Base-by-base conservation (phyloP, 2,888 invertebrate species). In the Zygothrica quintamaculata region DNA sequence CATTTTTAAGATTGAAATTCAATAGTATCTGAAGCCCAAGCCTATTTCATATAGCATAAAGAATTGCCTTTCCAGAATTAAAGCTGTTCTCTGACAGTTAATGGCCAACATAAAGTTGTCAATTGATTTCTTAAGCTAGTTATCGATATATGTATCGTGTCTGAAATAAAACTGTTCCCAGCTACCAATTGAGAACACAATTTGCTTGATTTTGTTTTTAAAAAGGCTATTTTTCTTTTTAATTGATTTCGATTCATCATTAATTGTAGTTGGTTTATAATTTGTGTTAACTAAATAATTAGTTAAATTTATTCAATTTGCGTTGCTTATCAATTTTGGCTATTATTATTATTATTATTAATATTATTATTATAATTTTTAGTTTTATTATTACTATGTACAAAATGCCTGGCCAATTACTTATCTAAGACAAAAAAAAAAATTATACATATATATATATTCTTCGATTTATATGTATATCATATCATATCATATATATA, bases 281-380 rank as follows among this genome's bases (percentile, higher is more conserved):
- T 87, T 88, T 78, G 65, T 87, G 85, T 88, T 87, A 87, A 84
- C 86, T 88, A 88, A 77, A 75, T 77, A 69, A 74, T 82, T 76
- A 71, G 60, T 65, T 75, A 57, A n/a, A 64, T 67, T 70, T 61
- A 40, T 59, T 65, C 57, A 65, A 71, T 69, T 64, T 62, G 50
- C 52, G 51, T 61, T 62, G 66, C 62, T 67, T 85, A 74, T 80
- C 67, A 61, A 67, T 77, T 81, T 74, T 48, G 76, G 82, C 87
- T 75, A 74, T 52, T 59, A 66, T 50, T 15, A n/a, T n/a, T n/a
- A n/a, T n/a, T n/a, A n/a, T n/a, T n/a, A n/a, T n/a, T n/a, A n/a
- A n/a, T n/a, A n/a, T n/a, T n/a, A n/a, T n/a, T n/a, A n/a, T n/a
- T n/a, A n/a, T n/a, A 61, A 67, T 77, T 81, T 74, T 48, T 74